Evolutionary conservation across 2,888 invertebrate species (phyloP).

Genomic region (Chirona hameri): DNA sequence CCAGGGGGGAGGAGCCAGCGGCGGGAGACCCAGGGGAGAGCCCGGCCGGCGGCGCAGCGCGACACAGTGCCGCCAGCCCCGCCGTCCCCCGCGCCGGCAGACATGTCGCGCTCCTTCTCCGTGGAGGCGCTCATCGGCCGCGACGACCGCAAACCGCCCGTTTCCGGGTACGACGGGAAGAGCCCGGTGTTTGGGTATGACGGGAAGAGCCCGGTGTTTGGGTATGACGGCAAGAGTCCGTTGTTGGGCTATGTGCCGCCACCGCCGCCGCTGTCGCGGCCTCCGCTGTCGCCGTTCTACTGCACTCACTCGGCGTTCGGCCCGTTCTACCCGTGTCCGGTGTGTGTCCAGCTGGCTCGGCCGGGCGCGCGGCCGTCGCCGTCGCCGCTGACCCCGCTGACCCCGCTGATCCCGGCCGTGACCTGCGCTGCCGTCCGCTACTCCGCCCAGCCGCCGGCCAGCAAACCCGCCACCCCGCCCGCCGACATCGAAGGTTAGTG

Average conservation of each 20-base stretch:
- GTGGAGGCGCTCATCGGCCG: conserved; percentile 47
- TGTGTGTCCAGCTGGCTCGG: neutral
- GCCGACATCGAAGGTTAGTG: neutral
- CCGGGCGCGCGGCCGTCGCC: neutral
- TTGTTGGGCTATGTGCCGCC: conserved; percentile 34
- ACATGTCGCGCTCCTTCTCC: conserved; percentile 47
- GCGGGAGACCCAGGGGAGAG: neutral
- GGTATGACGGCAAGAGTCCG: no score
- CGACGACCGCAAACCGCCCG: conserved; percentile 4
- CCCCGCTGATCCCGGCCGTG: neutral
- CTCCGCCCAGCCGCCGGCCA: neutral
- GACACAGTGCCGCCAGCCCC: neutral
- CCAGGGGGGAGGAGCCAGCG: conserved; percentile 9
- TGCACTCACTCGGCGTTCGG: neutral
- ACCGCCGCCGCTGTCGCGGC: conserved; percentile 32
- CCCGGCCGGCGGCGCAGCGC: neutral
- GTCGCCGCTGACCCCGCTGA: neutral
- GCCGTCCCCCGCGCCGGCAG: neutral
- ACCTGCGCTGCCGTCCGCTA: neutral
- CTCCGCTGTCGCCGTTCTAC: conserved; percentile 2
- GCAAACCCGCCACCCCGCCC: neutral
- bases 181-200: no score
- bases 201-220: no score
- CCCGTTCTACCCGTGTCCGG: neutral
- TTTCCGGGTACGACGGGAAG: conserved; percentile 34